Evolutionary conservation across 2,888 invertebrate genomes (phyloP).

Genomic region (Cecidostiba fungosa): DNA sequence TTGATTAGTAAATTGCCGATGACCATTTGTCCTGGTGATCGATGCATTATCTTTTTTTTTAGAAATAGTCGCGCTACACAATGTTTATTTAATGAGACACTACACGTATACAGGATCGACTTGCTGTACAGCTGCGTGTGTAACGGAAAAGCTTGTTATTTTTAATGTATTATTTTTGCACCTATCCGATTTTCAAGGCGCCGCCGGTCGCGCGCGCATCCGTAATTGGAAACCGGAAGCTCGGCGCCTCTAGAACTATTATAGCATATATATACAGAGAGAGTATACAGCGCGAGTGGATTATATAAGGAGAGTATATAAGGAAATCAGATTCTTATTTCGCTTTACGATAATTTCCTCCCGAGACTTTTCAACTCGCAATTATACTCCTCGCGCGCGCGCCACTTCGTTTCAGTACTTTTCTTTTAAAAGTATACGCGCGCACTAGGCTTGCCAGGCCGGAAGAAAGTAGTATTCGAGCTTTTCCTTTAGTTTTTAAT

Average conservation of each 20-base stretch:
- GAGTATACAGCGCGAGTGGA: neutral
- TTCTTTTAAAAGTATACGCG: slow-evolving; percentile 48
- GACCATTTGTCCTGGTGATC: slow-evolving; percentile 53
- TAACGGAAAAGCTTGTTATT: slow-evolving; percentile 52
- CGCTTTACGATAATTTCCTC: slow-evolving; percentile 60
- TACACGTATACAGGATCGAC: neutral
- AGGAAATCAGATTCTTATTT: slow-evolving; percentile 63
- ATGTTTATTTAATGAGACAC: neutral
- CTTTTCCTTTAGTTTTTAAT: slow-evolving; percentile 48
- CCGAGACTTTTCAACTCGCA: slow-evolving; percentile 62
- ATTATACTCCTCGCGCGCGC: slow-evolving; percentile 54
- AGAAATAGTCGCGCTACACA: neutral
- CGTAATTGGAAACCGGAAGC: slow-evolving; percentile 64
- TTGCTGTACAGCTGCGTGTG: too few relatives aligned
- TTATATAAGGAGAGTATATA: neutral
- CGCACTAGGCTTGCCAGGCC: neutral
- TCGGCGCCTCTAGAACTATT: slow-evolving; percentile 29
- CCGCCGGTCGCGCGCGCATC: slow-evolving; percentile 35
- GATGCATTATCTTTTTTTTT: slow-evolving; percentile 37
- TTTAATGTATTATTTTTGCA: slow-evolving; percentile 43
- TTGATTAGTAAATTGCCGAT: slow-evolving; percentile 58
- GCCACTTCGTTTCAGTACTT: slow-evolving; percentile 60
- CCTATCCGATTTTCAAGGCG: slow-evolving; percentile 43
- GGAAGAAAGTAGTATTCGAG: slow-evolving; percentile 46
- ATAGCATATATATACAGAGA: neutral